phyloP scores from a whole-genome alignment of 2,113 vertebrate genomes.

The Hylia prasina region DNA sequence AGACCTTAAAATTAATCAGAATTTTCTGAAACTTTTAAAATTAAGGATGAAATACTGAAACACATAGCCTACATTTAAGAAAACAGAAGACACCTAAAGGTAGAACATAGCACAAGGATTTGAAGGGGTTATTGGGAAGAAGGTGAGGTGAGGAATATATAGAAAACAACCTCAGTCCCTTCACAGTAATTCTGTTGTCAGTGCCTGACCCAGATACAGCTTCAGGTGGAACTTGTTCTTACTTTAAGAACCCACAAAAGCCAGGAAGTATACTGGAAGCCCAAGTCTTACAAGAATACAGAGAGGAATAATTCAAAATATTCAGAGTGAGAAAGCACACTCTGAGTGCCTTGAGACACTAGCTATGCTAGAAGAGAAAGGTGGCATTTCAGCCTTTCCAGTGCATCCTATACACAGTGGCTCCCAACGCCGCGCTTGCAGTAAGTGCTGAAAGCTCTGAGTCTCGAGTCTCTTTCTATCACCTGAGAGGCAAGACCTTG shows the following conservation, averaged over 20 bases:
- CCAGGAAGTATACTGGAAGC: background rate
- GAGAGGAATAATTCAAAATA: background rate
- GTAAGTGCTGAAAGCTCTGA: background rate
- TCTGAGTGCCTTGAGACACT: background rate
- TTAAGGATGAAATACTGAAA: background rate
- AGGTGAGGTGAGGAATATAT: background rate
- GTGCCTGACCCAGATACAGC: background rate
- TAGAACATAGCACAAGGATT: background rate
- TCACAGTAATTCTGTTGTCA: background rate
- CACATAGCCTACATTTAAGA: background rate
- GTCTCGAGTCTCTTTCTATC: background rate
- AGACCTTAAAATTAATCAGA: background rate
- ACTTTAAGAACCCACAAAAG: background rate
- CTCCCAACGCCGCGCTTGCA: background rate
- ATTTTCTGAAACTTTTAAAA: background rate
- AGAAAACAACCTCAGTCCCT: background rate
- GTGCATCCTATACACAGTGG: no score
- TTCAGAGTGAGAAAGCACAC: background rate
- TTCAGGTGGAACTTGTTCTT: background rate
- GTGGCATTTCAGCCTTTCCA: background rate
- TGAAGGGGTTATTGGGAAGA: background rate
- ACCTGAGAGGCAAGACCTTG: background rate
- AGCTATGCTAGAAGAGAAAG: background rate
- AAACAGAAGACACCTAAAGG: background rate
- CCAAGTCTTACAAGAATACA: background rate